Evolutionary conservation across 1,140 invertebrate genomes (phyloP), one percentile per base, ranked within the genome.

Genomic region (Magallana gigas): DNA sequence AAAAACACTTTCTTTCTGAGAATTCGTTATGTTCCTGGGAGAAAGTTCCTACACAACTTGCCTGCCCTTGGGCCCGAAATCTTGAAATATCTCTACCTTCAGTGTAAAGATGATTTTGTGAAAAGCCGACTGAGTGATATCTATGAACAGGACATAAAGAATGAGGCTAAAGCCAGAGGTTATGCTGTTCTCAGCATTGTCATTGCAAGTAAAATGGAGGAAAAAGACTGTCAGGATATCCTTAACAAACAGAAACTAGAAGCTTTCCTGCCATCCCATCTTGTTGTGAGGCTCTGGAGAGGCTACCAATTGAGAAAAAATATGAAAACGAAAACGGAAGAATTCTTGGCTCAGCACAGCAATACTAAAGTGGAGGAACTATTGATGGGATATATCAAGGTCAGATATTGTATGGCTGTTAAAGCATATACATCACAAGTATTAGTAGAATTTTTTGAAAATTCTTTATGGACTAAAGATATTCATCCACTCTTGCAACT

Each of bases 141-240:
- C 36, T 89, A 81, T 68, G 82, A 62, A n/a, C 57, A 81, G 59
- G 71, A 59, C 8, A 62, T 84, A 60, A 62, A 36, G 16, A 84
- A 84, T 5, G 59, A 80, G 29, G 18, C 57, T 14, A 89, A 86
- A 84, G 83, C 81, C 23, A 82, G 88, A 23, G 88, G 88, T 11
- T 62, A 83, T n/a, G 88, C 85, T 23, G 88, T 89, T 2, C 62
- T 89, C 29, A 83, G 85, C n/a, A 12, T 89, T 7, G n/a, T 84
- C 12, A 86, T 87, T 59, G 59, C 80, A 16, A 87, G 57, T 23
- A 81, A 82, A 56, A 18, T 82, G 58, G 23, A 87, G 56, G 59
- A 83, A 56, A 87, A 87, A 87, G 12, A 81, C 83, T 58, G 18
- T 58, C 76, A 64, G 8, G 12, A 18, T n/a, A 29, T 86, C 29